Evolutionary conservation across 2,113 vertebrate genomes (phyloP), one percentile per base, ranked within the genome.

Genomic region (Petrocephalus microphthalmus): DNA sequence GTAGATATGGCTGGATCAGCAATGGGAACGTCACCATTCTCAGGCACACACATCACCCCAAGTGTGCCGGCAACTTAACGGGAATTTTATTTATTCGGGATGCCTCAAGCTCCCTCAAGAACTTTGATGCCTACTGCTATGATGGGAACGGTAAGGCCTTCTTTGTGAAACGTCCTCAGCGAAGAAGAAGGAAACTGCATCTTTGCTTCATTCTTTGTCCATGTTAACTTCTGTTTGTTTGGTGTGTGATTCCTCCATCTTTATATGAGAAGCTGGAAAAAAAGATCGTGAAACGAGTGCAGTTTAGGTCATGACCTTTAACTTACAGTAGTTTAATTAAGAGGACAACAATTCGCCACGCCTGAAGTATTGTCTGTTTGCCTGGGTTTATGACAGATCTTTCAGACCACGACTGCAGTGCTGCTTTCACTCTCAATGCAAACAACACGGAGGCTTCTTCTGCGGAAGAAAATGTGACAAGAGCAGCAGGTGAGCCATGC

Each of bases 41-140:
- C 51, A 95, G 98, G 87, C 96, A 95, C 1, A 88, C 0, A 0
- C 67, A 90, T 1, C 95, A 97, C 45, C 22, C 11, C 22, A 92
- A 96, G 47, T 99, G 98, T 92, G 95, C 96, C 17, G 91, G 91
- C 0, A 97, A 96, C 91, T 25, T 90, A 67, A 97, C 93, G 0
- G 98, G 97, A 0, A 5, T 98, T 5, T 94, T 95, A 49, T 3
- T 89, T 29, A 91, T 94, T 47, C 0, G 88, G 0, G 6, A 91
- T 33, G 94, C 92, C 7, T 1, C 87, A 56, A 7, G 86, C 4
- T 90, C 90, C 25, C 10, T 5, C n/a, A 5, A 4, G 0, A 85
- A 2, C 0, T 96, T 88, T 0, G 98, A 99, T 89, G 95, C 95
- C 0, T 97, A 95, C 85, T 99, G 98, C 92, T 99, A 92, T 92